These are phyloP conservation scores for Pristionchus entomophagus DNA, from an alignment of 2,888 invertebrate species.

Conservation along the genomic window DNA sequence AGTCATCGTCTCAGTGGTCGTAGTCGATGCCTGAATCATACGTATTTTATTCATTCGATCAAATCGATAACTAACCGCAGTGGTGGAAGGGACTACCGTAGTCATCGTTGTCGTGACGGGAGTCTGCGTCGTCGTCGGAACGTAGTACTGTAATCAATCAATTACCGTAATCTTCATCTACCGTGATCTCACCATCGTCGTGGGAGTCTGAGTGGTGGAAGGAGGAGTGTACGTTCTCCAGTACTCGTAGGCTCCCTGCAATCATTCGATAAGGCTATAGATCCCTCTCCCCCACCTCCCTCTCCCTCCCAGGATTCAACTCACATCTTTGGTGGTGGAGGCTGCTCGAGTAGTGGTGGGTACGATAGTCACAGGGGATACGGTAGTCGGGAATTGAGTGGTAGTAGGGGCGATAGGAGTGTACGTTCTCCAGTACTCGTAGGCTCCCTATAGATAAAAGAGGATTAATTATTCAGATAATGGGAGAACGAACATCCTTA, in stretches of 20 bases:
- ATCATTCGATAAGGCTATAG: not conserved
- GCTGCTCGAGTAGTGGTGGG: not conserved
- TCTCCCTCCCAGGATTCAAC: no score
- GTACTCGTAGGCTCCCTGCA: conserved; percentile 28
- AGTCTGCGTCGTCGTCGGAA: not conserved
- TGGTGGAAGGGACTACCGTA: conserved; percentile 35
- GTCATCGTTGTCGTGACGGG: not conserved
- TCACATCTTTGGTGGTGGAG: conserved; percentile 3
- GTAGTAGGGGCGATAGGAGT: not conserved
- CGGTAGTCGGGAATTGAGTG: conserved; percentile 2
- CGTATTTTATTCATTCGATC: not conserved
- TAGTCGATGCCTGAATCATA: not conserved
- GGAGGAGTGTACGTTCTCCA: conserved; percentile 36
- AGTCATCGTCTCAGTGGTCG: conserved; percentile 31
- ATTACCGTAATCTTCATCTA: not conserved
- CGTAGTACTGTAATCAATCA: not conserved
- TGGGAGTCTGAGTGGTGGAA: not conserved
- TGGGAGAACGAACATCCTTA: no score
- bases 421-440: conserved; percentile 37
- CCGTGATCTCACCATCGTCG: not conserved
- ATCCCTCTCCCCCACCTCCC: no score
- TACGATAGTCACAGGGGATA: not conserved
- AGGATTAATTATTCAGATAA: not conserved
- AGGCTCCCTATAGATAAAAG: not conserved
- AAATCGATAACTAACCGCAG: not conserved